Evolutionary conservation across 2,113 vertebrate species (phyloP).

Genomic region (Amia ocellicauda): DNA sequence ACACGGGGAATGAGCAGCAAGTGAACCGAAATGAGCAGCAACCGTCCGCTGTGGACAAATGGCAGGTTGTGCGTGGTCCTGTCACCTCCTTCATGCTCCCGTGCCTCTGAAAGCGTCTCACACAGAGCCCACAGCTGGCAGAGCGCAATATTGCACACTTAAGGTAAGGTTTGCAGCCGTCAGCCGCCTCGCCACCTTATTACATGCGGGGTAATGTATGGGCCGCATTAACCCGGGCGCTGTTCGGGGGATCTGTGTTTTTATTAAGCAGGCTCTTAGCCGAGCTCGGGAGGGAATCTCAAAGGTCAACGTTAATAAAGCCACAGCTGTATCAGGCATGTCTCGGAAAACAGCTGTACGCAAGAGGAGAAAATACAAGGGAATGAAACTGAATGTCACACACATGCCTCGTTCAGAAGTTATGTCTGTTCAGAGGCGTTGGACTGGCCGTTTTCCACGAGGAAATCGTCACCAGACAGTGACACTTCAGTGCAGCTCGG

Average conservation of each 20-base stretch:
- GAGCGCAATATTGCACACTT: neutral
- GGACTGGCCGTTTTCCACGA: too few relatives aligned
- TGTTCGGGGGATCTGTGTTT: neutral
- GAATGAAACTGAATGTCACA: neutral
- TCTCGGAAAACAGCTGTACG: neutral
- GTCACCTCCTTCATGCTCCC: neutral
- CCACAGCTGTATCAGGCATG: neutral
- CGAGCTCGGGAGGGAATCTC: neutral
- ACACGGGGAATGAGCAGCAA: neutral
- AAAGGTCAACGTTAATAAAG: conserved; percentile 27
- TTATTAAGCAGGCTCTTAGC: neutral
- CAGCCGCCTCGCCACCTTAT: neutral
- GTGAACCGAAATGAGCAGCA: neutral
- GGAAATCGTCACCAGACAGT: too few relatives aligned
- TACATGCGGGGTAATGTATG: neutral
- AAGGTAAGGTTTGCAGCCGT: neutral
- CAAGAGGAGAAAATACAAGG: conserved; percentile 12
- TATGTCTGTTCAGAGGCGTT: too few relatives aligned
- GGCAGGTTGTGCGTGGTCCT: neutral
- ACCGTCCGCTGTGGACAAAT: neutral
- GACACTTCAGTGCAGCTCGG: too few relatives aligned
- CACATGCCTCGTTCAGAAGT: too few relatives aligned
- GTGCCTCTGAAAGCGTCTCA: neutral
- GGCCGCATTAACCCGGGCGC: conserved; percentile 6
- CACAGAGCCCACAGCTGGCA: neutral